Percentiles rank a stretch among this genome's conserved stretches.
Evolutionary conservation across 2,113 vertebrate genomes (phyloP).

Genomic region (Strix uralensis): DNA sequence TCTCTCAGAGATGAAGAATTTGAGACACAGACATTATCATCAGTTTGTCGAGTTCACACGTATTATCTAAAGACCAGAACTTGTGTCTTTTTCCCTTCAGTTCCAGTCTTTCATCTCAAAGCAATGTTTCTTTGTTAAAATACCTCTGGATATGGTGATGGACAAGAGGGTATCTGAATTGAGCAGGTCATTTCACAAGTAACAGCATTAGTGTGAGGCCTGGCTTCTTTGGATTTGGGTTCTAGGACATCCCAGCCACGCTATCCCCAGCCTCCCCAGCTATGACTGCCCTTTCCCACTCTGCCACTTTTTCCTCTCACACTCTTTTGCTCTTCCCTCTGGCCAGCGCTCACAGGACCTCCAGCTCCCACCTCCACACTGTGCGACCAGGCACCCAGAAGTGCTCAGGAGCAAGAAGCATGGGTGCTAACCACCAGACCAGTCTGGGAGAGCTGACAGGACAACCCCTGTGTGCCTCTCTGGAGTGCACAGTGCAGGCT

Average conservation of each 20-base stretch:
- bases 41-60: not conserved
- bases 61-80: not conserved
- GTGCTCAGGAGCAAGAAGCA: not conserved
- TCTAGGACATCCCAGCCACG: not conserved
- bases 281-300: not conserved
- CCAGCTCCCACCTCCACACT: not conserved
- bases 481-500: not conserved
- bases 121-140: not conserved
- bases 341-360: not conserved
- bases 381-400: accelerated
- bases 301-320: not conserved
- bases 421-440: too few relatives aligned
- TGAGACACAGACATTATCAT: not conserved
- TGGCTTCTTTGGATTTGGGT: not conserved
- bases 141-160: not conserved
- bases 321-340: accelerated
- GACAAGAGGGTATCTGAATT: not conserved
- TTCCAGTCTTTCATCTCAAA: not conserved
- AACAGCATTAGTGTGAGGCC: not conserved
- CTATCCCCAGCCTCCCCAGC: not conserved
- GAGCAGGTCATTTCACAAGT: not conserved
- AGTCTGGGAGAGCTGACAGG: not conserved
- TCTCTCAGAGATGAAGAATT: slow-evolving; percentile 30
- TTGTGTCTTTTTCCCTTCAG: not conserved
- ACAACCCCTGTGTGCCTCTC: not conserved